Evolutionary conservation across 2,797 vertebrate genomes (phyloP).

Genomic region (Amblyraja radiata): DNA sequence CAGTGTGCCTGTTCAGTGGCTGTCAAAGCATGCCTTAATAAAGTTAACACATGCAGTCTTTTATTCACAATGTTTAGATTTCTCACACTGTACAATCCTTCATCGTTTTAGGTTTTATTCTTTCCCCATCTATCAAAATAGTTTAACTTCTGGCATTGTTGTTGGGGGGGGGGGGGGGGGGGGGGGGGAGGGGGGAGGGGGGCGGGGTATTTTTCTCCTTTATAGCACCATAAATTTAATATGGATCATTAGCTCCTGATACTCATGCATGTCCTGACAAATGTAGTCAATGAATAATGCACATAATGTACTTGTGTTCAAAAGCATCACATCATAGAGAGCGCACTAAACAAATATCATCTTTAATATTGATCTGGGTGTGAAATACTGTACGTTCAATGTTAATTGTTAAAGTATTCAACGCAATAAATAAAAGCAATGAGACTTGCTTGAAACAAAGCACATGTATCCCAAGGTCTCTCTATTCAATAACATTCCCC

Average conservation of each 20-base stretch:
- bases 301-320: conserved; percentile 74
- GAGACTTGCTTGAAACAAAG: background rate
- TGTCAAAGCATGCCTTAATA: conserved; percentile 79
- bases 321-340: conserved; percentile 81
- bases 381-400: conserved; percentile 19
- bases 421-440: background rate
- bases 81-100: conserved; percentile 60
- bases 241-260: conserved; percentile 90
- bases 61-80: conserved; percentile 67
- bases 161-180: conserved; percentile 54
- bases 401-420: conserved; percentile 27
- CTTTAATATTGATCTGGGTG: conserved; percentile 18
- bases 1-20: conserved; percentile 77
- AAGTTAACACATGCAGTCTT: conserved; percentile 67
- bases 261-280: conserved; percentile 88
- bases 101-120: conserved; percentile 77
- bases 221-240: conserved; percentile 95
- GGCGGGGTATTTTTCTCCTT: conserved; percentile 81
- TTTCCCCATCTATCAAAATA: conserved; percentile 78
- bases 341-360: conserved; percentile 46
- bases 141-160: conserved; percentile 69
- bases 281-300: conserved; percentile 84
- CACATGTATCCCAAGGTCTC: no score
- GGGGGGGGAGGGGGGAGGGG: conserved; percentile 59
- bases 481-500: no score